Percentiles rank a stretch among this genome's conserved stretches.
phyloP scores from a whole-genome alignment of 30 jellyfish, hydroid and myxozoan genomes.

The Chironex yamaguchii region DNA sequence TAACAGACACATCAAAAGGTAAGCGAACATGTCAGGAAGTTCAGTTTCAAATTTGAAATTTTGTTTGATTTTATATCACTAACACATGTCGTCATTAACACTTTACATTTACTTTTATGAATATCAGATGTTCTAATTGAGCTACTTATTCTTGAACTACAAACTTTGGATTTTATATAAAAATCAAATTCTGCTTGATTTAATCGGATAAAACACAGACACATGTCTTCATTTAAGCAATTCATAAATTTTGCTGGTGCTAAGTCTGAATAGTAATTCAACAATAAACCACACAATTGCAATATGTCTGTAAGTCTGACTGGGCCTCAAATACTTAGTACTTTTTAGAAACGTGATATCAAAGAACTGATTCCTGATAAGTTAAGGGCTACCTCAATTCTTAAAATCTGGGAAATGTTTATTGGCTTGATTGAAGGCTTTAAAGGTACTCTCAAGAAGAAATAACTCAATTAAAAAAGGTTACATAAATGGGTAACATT shows the following conservation, averaged over 20 bases:
- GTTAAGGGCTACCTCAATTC: neutral
- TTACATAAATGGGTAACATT: no score
- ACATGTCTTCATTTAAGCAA: constrained; percentile 5
- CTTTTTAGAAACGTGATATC: constrained; percentile 1
- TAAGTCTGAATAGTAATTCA: constrained; percentile 3
- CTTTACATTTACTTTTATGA: constrained; percentile 33
- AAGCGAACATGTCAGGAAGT: constrained; percentile 9
- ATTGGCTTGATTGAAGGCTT: no score
- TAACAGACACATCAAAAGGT: neutral
- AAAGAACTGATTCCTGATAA: constrained; percentile 1
- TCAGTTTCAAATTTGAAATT: neutral
- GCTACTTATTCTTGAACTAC: constrained; percentile 11
- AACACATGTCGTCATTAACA: constrained; percentile 20
- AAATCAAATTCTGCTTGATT: neutral
- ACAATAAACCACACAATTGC: neutral
- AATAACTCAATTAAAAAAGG: no score
- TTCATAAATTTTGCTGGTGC: neutral
- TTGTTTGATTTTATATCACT: constrained; percentile 13
- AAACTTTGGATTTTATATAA: neutral
- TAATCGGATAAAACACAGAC: neutral
- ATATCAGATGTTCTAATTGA: constrained; percentile 28
- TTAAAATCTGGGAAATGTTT: constrained; percentile 32
- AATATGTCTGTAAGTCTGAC: constrained; percentile 24
- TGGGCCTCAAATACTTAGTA: constrained; percentile 42
- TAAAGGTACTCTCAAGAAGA: no score